Percentiles rank a stretch among this genome's conserved stretches.
phyloP scores from a whole-genome alignment of 2,888 invertebrate species.

The Sympetrum striolatum region DNA sequence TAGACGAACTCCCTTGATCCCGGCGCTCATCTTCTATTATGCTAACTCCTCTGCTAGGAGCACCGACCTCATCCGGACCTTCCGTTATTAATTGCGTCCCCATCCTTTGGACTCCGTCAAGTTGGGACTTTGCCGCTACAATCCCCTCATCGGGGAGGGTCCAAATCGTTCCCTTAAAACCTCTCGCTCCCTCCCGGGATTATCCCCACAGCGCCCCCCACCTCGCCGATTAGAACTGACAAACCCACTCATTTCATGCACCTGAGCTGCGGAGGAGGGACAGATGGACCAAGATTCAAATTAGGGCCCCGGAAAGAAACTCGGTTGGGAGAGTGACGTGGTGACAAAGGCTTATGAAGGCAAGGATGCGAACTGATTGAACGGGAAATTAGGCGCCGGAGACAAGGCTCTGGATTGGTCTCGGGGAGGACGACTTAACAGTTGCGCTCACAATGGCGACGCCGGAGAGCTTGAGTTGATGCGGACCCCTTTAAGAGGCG shows the following conservation, averaged over 20 bases:
- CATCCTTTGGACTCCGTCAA: neutral
- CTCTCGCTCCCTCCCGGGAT: neutral
- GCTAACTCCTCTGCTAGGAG: neutral
- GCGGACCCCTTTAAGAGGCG: no score
- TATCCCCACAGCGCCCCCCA: no score
- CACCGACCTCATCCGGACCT: constrained; percentile 41
- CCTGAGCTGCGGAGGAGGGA: neutral
- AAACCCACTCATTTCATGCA: neutral
- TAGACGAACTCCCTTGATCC: constrained; percentile 26
- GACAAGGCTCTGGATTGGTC: neutral
- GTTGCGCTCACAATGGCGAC: no score
- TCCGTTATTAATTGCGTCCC: constrained; percentile 40
- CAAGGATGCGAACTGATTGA: neutral
- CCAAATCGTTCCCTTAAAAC: neutral
- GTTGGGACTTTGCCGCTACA: neutral
- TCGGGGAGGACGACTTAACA: no score
- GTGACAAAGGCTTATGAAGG: neutral
- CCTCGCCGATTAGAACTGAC: neutral
- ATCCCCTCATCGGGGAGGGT: neutral
- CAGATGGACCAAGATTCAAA: neutral
- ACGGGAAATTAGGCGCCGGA: neutral
- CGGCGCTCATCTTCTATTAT: constrained; percentile 10
- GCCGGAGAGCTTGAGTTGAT: no score
- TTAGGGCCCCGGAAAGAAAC: no score
- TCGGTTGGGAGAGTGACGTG: neutral